A percentile compares a stretch with the other conserved stretches of the same genome.
Evolutionary conservation across 1,140 invertebrate species (phyloP).

Genomic region (Ericerus pela): DNA sequence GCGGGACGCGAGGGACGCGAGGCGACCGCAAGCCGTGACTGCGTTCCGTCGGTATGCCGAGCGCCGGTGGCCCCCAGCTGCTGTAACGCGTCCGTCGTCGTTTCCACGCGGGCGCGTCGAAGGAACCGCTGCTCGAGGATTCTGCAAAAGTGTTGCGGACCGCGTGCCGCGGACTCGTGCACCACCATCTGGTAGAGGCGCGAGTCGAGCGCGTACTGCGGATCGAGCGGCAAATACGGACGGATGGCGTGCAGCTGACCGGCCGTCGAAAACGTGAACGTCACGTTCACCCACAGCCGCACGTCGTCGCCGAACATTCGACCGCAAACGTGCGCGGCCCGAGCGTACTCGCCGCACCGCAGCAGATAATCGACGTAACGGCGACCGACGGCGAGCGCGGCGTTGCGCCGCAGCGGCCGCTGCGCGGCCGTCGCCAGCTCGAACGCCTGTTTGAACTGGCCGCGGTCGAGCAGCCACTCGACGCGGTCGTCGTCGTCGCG

Average conservation of each 20-base stretch:
- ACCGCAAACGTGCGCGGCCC: constrained; percentile 72
- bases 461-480: constrained; percentile 75
- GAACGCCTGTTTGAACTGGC: constrained; percentile 61
- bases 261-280: constrained; percentile 75
- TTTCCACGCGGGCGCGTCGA: constrained; percentile 68
- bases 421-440: constrained; percentile 43
- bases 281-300: constrained; percentile 81
- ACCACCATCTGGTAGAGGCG: constrained; percentile 91
- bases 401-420: constrained; percentile 45
- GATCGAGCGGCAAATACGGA: constrained; percentile 61
- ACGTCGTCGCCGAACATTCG: constrained; percentile 54
- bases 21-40: constrained; percentile 82
- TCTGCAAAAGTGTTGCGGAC: constrained; percentile 67
- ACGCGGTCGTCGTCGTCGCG: constrained; percentile 85
- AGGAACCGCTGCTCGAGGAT: constrained; percentile 79
- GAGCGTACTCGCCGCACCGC: constrained; percentile 50
- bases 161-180: constrained; percentile 78
- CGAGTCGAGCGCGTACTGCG: constrained; percentile 51
- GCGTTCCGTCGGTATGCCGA: constrained; percentile 75
- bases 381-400: constrained; percentile 55
- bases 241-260: constrained; percentile 67
- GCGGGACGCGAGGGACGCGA: no score
- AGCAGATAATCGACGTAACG: constrained; percentile 76
- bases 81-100: constrained; percentile 70
- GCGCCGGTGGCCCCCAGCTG: constrained; percentile 79